Percentiles rank a stretch among this genome's conserved stretches.
phyloP scores from a whole-genome alignment of 2,113 vertebrate genomes.

The Prinia subflava region DNA sequence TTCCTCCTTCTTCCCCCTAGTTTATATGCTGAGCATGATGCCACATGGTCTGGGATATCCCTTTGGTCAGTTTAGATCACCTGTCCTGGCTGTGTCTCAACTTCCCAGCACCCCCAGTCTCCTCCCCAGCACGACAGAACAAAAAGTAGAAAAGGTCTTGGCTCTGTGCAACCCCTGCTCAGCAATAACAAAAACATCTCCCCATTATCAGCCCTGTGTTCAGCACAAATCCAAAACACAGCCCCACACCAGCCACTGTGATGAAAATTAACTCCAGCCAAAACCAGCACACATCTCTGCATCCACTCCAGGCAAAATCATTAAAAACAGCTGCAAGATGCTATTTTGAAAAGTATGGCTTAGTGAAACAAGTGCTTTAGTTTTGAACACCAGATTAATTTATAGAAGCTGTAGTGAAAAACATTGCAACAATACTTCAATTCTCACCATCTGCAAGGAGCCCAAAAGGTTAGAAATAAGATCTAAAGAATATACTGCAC shows the following conservation, averaged over 20 bases:
- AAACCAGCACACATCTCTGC: neutral
- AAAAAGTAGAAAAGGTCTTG: neutral
- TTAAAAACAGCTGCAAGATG: neutral
- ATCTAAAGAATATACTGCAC: neutral
- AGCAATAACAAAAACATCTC: neutral
- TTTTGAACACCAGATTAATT: neutral
- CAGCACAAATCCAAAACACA: neutral
- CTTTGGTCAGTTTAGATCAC: neutral
- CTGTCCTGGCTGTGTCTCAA: neutral
- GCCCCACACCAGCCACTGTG: fast-evolving
- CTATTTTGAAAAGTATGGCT: neutral
- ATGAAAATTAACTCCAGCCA: neutral
- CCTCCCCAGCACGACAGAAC: fast-evolving
- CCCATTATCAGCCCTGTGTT: neutral
- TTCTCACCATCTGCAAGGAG: neutral
- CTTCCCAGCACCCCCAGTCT: too few species aligned
- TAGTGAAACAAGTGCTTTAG: neutral
- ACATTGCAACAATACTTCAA: neutral
- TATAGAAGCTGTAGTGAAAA: neutral
- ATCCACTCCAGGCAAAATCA: neutral
- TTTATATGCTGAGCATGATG: neutral
- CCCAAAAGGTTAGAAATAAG: neutral
- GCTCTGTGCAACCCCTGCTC: neutral
- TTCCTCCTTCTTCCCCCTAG: neutral
- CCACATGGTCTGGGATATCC: fast-evolving